phyloP scores from a whole-genome alignment of 2,888 invertebrate species.

The Pseudeuparius sepicola region DNA sequence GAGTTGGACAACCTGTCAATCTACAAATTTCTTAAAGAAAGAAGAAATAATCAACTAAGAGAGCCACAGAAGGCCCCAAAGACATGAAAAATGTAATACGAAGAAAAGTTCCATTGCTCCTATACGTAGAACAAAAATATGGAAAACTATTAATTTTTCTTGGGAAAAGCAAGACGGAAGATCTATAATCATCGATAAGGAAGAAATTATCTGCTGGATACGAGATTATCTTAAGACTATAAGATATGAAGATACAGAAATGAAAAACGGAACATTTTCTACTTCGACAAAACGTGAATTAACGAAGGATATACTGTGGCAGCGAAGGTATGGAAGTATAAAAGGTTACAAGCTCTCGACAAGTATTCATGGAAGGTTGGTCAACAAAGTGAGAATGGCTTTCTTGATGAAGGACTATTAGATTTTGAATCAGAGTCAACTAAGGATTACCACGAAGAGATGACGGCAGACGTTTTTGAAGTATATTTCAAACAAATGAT shows the following conservation, averaged over 20 bases:
- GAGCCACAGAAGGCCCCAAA: too few species aligned
- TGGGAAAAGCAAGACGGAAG: not conserved
- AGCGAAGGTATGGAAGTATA: slow-evolving; percentile 1
- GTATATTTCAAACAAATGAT: slow-evolving; percentile 1
- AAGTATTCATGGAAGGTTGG: slow-evolving; percentile 1
- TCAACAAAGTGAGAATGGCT: slow-evolving; percentile 1
- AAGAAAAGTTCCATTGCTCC: slow-evolving; percentile 1
- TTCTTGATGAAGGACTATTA: slow-evolving; percentile 2
- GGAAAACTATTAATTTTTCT: slow-evolving; percentile 1
- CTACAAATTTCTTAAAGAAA: too few species aligned
- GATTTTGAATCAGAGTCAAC: slow-evolving; percentile 1
- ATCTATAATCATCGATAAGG: slow-evolving; percentile 2
- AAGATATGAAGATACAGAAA: slow-evolving; percentile 2
- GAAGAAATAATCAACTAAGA: not conserved
- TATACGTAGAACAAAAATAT: slow-evolving; percentile 1
- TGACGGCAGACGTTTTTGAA: slow-evolving; percentile 1
- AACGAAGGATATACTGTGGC: not conserved
- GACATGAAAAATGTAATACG: not conserved
- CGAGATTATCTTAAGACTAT: slow-evolving; percentile 2
- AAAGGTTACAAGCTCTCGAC: slow-evolving; percentile 2
- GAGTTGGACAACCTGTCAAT: too few species aligned
- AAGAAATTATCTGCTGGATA: slow-evolving; percentile 3
- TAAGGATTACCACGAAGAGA: slow-evolving; percentile 1
- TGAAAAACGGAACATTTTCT: slow-evolving; percentile 1
- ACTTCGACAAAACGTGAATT: slow-evolving; percentile 1